phyloP scores from a whole-genome alignment of 2,113 vertebrate genomes.

The Oreochromis aureus region DNA sequence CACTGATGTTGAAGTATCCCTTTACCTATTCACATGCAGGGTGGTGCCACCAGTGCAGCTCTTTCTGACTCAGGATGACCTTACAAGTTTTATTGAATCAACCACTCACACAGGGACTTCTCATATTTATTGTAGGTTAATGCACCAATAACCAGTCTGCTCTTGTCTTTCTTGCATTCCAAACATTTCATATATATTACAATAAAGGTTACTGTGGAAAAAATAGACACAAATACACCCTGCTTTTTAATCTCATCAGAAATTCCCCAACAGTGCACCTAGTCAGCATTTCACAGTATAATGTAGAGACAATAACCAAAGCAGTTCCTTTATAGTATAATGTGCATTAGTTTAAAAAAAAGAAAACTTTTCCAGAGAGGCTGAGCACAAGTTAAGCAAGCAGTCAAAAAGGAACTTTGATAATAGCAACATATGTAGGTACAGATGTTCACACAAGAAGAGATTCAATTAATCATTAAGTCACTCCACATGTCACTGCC shows the following conservation, averaged over 20 bases:
- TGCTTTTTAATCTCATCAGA: background rate
- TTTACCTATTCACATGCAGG: background rate
- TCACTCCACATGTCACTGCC: slow-evolving; percentile 47
- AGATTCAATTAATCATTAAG: slow-evolving; percentile 52
- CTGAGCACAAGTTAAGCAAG: background rate
- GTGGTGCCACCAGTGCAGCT: background rate
- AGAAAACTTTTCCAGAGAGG: background rate
- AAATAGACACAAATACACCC: background rate
- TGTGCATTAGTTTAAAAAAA: background rate
- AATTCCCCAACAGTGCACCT: background rate
- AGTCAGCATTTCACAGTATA: background rate
- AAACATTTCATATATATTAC: background rate
- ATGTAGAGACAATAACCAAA: background rate
- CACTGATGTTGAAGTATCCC: background rate
- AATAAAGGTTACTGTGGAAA: background rate
- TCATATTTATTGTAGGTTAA: background rate
- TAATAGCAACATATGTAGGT: slow-evolving; percentile 49
- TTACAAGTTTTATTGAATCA: background rate
- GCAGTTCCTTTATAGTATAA: background rate
- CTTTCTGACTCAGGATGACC: background rate
- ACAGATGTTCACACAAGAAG: slow-evolving; percentile 53
- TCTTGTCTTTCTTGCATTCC: background rate
- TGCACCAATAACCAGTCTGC: background rate
- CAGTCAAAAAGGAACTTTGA: slow-evolving; percentile 23
- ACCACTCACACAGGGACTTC: background rate